These are phyloP conservation scores for Tychaedon coryphoeus DNA, from an alignment of 2,113 vertebrate genomes.

Conservation along the genomic window DNA sequence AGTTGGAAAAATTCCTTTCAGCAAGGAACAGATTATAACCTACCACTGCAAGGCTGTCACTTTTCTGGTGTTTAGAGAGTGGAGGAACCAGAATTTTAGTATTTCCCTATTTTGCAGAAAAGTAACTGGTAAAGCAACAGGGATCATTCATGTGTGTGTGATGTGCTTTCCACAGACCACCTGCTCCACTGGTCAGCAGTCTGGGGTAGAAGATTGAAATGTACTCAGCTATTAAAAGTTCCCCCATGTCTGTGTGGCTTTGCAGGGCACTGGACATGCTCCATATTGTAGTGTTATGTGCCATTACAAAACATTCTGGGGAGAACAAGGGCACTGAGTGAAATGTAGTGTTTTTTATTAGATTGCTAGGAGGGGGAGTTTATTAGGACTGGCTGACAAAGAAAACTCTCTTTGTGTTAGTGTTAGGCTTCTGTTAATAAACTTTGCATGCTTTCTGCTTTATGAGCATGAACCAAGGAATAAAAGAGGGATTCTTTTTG, in stretches of 20 bases:
- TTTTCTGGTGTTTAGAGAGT: background rate
- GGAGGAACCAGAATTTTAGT: background rate
- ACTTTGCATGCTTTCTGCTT: background rate
- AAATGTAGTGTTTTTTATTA: rapidly evolving
- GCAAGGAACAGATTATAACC: background rate
- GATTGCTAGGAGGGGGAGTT: background rate
- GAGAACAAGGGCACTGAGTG: background rate
- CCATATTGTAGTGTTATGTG: background rate
- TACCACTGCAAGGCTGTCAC: background rate
- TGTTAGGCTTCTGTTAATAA: background rate
- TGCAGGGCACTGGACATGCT: background rate
- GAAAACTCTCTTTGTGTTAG: background rate
- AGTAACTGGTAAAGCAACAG: background rate
- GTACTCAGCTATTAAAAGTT: background rate
- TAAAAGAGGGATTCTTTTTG: background rate
- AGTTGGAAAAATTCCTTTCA: background rate
- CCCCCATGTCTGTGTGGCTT: background rate
- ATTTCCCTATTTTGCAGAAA: background rate
- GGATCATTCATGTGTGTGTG: rapidly evolving
- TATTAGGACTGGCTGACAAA: background rate
- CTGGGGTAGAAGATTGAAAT: background rate
- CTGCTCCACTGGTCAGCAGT: background rate
- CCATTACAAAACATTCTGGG: background rate
- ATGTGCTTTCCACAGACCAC: background rate
- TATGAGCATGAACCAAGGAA: background rate